Base-by-base conservation (phyloP, 2,888 invertebrate genomes). In the Ophion slaviceki region DNA sequence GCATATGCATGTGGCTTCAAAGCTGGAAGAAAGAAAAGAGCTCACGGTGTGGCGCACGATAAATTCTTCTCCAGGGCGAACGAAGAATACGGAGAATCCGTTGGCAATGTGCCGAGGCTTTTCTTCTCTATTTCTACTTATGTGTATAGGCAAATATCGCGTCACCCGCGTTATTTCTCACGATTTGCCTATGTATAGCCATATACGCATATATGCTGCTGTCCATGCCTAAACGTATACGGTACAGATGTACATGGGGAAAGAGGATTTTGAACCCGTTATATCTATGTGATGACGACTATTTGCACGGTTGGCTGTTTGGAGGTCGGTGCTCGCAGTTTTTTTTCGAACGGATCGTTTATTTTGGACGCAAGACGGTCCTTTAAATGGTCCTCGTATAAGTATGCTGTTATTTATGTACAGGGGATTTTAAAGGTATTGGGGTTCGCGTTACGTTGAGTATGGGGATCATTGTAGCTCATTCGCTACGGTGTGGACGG, bases 141-240 rank as follows among this genome's bases (percentile, higher is more conserved):
- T 66, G 10, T 24, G 14, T 57, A 61, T 53, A 53, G 53, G 53
- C 53, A 53, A 53, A 53, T 53, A 53, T 53, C 87, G 88, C 87
- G 87, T 88, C 88, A 88, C 17, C 88, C 85, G 82, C 87, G 89
- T 90, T 91, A 90, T 91, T 90, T 90, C 80, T 82, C 61, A 77
- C 64, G 57, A 66, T 80, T 66, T 66, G 68, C 68, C 53, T 40
- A 53, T 53, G 17, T 53, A 53, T 53, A 53, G 53, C 17, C 53
- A 53, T 53, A 53, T 53, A 53, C 17, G 53, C 11, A 40, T 40
- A 8, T 40, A 7, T 40, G 40, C 40, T 40, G 14, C 53, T 4
- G 14, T 53, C 17, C 14, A 53, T 53, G 11, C 53, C 53, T 53
- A 17, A 53, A 53, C 5, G 53, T 17, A 53, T 17, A 17, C 5